Conservation (phyloP, 1,140 invertebrate species). For the Drosophila obscura region DNA sequence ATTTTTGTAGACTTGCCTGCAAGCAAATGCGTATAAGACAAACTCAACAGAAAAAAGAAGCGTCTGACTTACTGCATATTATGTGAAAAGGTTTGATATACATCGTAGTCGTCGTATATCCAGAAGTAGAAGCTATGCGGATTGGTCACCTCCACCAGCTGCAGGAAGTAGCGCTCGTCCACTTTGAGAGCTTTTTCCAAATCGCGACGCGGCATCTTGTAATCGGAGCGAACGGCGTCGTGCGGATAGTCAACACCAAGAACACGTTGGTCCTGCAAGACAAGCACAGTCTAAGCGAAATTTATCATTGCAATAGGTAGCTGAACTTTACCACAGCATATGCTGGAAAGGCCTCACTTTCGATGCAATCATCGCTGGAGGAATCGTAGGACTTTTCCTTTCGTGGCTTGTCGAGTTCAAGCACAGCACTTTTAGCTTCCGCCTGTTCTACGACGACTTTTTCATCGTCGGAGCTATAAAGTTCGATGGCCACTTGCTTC, state of each 20-base stretch:
- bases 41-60: background rate
- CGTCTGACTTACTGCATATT: conserved; percentile 63
- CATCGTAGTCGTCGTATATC: conserved; percentile 48
- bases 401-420: background rate
- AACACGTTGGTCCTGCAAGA: conserved; percentile 40
- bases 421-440: background rate
- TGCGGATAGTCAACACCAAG: conserved; percentile 60
- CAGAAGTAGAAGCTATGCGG: conserved; percentile 72
- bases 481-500: background rate
- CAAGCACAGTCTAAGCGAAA: background rate
- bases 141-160: conserved; percentile 53
- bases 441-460: background rate
- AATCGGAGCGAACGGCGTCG: conserved; percentile 46
- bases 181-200: conserved; percentile 6
- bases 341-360: conserved; percentile 52
- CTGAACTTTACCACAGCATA: conserved; percentile 28
- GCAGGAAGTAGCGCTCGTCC: conserved; percentile 29
- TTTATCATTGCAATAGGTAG: background rate
- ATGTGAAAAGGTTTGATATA: conserved; percentile 7
- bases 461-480: background rate
- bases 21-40: background rate
- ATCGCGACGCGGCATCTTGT: conserved; percentile 24
- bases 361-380: conserved; percentile 29
- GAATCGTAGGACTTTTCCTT: background rate
- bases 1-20: conserved; percentile 35